phyloP scores from a whole-genome alignment of 2,797 vertebrate species.

The Eulemur mongoz region DNA sequence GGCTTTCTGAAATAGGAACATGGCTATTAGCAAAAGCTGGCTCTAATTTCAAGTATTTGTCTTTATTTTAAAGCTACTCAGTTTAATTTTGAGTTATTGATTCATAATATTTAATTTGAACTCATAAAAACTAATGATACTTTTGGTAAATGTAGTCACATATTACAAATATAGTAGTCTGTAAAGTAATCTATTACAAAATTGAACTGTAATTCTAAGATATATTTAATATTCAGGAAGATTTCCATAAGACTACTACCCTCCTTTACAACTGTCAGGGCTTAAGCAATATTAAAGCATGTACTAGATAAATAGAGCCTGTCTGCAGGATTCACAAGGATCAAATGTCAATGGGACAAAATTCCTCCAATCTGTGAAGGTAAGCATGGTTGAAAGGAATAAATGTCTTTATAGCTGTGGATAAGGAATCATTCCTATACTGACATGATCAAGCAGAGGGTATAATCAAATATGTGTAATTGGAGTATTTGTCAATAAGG shows the following conservation, averaged over 20 bases:
- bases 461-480: neutral
- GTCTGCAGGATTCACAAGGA: neutral
- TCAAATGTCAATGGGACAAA: neutral
- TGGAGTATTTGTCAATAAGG: neutral
- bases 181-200: neutral
- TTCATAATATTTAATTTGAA: neutral
- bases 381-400: neutral
- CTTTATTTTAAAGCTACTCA: neutral
- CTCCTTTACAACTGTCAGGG: neutral
- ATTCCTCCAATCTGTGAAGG: neutral
- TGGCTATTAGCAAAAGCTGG: neutral
- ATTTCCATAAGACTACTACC: neutral
- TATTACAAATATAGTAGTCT: neutral
- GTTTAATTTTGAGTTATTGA: neutral
- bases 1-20: conserved; percentile 36
- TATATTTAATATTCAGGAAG: neutral
- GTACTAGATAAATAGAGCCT: neutral
- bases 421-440: neutral
- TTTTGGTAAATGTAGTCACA: neutral
- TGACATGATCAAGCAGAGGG: neutral
- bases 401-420: neutral
- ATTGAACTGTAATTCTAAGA: neutral
- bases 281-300: neutral
- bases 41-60: neutral
- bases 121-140: neutral